Conservation (phyloP, 2,888 invertebrate species). For the Dryobotodes eremita region DNA sequence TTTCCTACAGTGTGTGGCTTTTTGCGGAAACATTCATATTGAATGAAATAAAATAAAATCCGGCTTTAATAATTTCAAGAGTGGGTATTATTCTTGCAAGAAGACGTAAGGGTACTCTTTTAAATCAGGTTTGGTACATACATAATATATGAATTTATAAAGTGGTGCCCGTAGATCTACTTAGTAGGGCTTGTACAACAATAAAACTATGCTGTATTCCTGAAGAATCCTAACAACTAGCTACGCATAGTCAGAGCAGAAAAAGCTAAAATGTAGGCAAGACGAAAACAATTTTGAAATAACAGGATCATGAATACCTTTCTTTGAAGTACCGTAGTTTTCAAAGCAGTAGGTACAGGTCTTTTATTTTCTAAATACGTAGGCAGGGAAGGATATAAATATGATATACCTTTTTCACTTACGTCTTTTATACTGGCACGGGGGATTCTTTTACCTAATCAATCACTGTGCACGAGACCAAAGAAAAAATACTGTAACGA, state of each 20-base stretch:
- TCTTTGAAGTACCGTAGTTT: conserved; percentile 27
- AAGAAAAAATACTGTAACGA: conserved; percentile 34
- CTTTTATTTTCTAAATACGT: conserved; percentile 22
- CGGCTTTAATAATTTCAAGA: conserved; percentile 13
- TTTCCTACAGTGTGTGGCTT: neutral
- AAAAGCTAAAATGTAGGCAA: conserved; percentile 16
- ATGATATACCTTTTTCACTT: conserved; percentile 33
- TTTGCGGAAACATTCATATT: conserved; percentile 12
- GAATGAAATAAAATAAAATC: conserved; percentile 16
- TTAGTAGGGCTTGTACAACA: neutral
- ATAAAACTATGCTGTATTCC: neutral
- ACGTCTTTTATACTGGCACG: neutral
- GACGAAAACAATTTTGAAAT: conserved; percentile 23
- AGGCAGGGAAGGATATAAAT: conserved; percentile 8
- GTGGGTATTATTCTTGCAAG: conserved; percentile 12
- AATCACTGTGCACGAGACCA: conserved; percentile 40
- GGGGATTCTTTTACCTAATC: conserved; percentile 41
- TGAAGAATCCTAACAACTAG: conserved; percentile 11
- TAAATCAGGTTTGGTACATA: conserved; percentile 26
- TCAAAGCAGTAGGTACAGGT: conserved; percentile 18
- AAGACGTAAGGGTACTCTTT: conserved; percentile 12
- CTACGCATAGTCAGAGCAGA: neutral
- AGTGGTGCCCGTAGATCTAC: neutral
- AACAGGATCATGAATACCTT: conserved; percentile 34
- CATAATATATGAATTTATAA: conserved; percentile 11